phyloP scores from a whole-genome alignment of 2,888 invertebrate genomes.

The Mesodorylaimus sp. region DNA sequence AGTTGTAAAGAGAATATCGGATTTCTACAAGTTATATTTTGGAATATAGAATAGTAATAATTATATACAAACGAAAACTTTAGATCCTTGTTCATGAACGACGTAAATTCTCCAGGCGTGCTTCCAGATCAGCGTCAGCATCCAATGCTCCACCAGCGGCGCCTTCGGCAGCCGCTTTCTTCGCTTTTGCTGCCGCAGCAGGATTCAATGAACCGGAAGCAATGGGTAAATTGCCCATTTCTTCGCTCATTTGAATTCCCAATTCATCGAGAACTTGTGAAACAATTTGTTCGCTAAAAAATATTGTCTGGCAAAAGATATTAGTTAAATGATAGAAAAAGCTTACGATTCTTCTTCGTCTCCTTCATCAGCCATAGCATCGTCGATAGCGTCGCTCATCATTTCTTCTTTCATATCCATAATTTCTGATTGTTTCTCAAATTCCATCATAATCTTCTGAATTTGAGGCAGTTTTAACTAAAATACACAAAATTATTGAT shows the following conservation, averaged over 20 bases:
- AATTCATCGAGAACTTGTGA: constrained; percentile 90
- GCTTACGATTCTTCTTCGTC: constrained; percentile 87
- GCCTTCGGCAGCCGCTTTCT: constrained; percentile 10
- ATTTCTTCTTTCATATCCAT: constrained; percentile 99
- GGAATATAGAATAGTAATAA: background rate
- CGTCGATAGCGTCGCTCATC: constrained; percentile 98
- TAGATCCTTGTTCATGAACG: constrained; percentile 43
- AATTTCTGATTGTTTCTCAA: constrained; percentile 96
- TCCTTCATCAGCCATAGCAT: constrained; percentile 93
- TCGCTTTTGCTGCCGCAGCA: constrained; percentile 28
- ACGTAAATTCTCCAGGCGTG: constrained; percentile 77
- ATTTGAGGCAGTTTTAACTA: constrained; percentile 89
- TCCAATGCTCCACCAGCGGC: constrained; percentile 43
- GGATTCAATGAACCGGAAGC: constrained; percentile 37
- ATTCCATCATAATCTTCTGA: constrained; percentile 77
- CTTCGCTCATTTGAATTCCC: constrained; percentile 80
- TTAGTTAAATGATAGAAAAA: too few species aligned
- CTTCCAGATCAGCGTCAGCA: constrained; percentile 90
- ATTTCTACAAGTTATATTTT: too few species aligned
- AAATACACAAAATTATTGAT: constrained; percentile 11
- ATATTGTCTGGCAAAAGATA: constrained; percentile 10
- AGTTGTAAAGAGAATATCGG: too few species aligned
- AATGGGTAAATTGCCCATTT: constrained; percentile 66
- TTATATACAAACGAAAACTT: background rate
- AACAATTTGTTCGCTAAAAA: constrained; percentile 71